phyloP scores from a whole-genome alignment of 2,113 vertebrate genomes.

The Rhea pennata region DNA sequence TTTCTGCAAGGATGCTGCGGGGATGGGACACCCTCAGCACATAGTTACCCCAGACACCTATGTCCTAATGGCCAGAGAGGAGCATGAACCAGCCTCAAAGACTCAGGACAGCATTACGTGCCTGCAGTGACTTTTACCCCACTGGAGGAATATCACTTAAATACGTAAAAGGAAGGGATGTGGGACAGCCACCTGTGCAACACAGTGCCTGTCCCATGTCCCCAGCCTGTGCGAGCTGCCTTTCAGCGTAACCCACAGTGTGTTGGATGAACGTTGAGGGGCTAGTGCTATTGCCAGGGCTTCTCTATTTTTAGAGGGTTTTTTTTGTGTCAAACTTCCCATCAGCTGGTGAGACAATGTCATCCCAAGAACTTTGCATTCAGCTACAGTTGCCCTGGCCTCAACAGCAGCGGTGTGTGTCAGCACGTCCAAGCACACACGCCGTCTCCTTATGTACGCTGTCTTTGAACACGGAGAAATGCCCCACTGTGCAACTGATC shows the following conservation, averaged over 20 bases:
- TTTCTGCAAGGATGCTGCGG: neutral
- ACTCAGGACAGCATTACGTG: accelerated
- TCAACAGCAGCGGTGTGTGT: neutral
- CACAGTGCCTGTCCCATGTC: neutral
- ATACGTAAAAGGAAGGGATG: neutral
- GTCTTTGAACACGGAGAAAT: neutral
- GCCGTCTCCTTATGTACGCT: neutral
- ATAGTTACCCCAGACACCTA: accelerated
- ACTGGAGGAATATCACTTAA: neutral
- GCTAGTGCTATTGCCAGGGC: constrained; percentile 14
- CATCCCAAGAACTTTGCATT: neutral
- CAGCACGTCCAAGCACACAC: neutral
- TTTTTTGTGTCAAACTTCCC: constrained; percentile 28
- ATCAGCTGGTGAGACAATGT: constrained; percentile 15
- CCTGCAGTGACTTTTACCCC: neutral
- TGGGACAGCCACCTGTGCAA: neutral
- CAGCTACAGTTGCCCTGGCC: neutral
- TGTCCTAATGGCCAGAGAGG: neutral
- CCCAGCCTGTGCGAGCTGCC: accelerated
- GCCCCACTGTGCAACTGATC: neutral
- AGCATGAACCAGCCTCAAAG: accelerated
- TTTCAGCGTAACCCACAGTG: neutral
- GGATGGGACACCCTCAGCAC: neutral
- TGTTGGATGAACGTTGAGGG: neutral
- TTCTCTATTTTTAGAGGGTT: constrained; percentile 47